These are phyloP conservation scores for Zeuzera pyrina DNA, from an alignment of 2,888 invertebrate genomes.

Conservation along the genomic window DNA sequence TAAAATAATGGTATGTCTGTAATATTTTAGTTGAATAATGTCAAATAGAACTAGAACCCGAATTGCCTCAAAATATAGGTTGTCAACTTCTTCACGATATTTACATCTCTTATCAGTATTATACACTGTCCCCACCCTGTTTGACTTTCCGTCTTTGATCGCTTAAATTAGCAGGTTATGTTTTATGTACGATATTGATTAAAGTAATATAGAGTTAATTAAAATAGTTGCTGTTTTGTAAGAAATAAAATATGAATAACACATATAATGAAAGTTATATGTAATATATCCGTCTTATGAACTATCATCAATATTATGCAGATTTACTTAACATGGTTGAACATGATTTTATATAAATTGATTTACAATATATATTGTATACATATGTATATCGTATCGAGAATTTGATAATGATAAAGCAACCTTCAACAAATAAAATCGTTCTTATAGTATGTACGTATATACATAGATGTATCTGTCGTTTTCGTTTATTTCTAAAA, in stretches of 20 bases:
- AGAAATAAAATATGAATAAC: constrained; percentile 60
- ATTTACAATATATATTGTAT: constrained; percentile 59
- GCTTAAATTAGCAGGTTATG: constrained; percentile 60
- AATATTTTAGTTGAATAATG: too few relatives aligned
- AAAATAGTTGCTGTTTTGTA: constrained; percentile 71
- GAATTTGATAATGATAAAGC: constrained; percentile 39
- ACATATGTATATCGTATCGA: constrained; percentile 55
- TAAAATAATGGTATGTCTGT: too few relatives aligned
- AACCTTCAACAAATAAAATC: constrained; percentile 29
- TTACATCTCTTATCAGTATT: too few relatives aligned
- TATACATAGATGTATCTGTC: constrained; percentile 47
- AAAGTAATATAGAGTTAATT: constrained; percentile 53
- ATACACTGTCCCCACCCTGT: constrained; percentile 10
- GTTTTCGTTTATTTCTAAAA: constrained; percentile 49
- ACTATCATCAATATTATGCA: constrained; percentile 49
- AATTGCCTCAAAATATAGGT: too few relatives aligned
- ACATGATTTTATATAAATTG: constrained; percentile 67
- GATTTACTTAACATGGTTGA: constrained; percentile 58
- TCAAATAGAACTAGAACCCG: too few relatives aligned
- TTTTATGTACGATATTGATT: constrained; percentile 38
- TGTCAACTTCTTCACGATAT: too few relatives aligned
- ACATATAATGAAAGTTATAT: constrained; percentile 66
- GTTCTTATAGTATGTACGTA: constrained; percentile 28
- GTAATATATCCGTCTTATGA: constrained; percentile 71
- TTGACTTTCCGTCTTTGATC: constrained; percentile 21